Conservation (phyloP, 2,797 vertebrate genomes). For the Cossypha heuglini region DNA sequence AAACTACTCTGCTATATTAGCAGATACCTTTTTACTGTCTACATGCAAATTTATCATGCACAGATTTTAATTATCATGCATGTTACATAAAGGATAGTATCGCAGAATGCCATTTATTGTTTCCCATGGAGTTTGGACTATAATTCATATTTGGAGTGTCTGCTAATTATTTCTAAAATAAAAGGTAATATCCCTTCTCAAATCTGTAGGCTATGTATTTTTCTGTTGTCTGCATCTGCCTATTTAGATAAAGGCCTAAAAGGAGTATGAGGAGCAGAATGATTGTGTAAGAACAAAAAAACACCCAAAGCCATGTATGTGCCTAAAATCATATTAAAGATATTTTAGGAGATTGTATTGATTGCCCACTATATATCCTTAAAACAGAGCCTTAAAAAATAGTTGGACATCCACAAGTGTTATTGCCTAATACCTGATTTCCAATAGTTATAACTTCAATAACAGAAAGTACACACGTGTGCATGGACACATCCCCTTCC, state of each 20-base stretch:
- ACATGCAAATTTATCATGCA: not conserved
- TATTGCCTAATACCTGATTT: not conserved
- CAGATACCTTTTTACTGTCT: not conserved
- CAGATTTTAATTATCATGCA: not conserved
- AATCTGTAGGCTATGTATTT: not conserved
- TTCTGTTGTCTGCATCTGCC: not conserved
- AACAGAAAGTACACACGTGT: fast-evolving
- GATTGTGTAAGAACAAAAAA: not conserved
- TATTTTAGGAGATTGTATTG: not conserved
- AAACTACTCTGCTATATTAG: not conserved
- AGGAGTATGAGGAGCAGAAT: not conserved
- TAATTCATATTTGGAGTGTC: not conserved
- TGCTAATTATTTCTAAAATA: not conserved
- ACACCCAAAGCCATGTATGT: not conserved
- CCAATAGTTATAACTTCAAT: not conserved
- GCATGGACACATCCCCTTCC: not conserved
- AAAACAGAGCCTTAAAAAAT: not conserved
- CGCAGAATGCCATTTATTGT: not conserved
- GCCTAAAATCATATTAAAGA: not conserved
- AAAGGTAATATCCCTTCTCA: not conserved
- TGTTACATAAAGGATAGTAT: not conserved
- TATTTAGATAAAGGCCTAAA: not conserved
- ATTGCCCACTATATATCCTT: not conserved
- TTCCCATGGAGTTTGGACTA: not conserved
- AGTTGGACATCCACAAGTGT: not conserved